These are phyloP conservation scores for Lontra canadensis DNA, from an alignment of 2,113 vertebrate species.

Conservation along the genomic window DNA sequence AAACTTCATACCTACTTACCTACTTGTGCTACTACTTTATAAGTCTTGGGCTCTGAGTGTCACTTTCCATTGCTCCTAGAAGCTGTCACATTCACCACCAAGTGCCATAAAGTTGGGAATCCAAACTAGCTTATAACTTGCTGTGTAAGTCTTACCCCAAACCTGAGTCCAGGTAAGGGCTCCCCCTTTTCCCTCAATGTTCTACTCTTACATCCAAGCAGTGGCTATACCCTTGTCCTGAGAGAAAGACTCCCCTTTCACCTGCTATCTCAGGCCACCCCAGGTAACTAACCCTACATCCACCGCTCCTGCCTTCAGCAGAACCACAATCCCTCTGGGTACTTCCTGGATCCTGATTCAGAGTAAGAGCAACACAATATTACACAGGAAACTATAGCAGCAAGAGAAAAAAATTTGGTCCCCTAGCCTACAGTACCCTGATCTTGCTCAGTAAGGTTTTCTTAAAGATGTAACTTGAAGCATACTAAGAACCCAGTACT, in stretches of 20 bases:
- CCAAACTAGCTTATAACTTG: neutral
- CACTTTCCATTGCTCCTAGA: neutral
- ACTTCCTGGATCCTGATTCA: neutral
- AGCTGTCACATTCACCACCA: neutral
- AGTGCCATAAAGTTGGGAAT: neutral
- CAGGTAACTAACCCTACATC: neutral
- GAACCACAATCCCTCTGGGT: neutral
- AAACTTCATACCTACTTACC: neutral
- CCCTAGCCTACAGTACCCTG: neutral
- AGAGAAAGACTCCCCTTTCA: neutral
- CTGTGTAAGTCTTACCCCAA: neutral
- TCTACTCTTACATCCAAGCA: neutral
- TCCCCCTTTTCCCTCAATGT: neutral
- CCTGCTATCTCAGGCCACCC: neutral
- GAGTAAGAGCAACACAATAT: neutral
- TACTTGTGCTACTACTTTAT: neutral
- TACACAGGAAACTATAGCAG: neutral
- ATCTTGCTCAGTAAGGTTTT: neutral
- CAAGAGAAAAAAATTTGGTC: neutral
- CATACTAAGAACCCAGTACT: neutral
- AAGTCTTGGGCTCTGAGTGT: neutral
- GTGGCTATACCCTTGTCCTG: neutral
- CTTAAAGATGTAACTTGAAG: neutral
- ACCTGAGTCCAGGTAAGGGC: neutral
- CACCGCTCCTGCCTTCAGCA: neutral